A percentile compares a stretch with the other conserved stretches of the same genome.
These are phyloP conservation scores for Gephyroberyx darwinii DNA, from an alignment of 2,797 vertebrate species.

Conservation along the genomic window DNA sequence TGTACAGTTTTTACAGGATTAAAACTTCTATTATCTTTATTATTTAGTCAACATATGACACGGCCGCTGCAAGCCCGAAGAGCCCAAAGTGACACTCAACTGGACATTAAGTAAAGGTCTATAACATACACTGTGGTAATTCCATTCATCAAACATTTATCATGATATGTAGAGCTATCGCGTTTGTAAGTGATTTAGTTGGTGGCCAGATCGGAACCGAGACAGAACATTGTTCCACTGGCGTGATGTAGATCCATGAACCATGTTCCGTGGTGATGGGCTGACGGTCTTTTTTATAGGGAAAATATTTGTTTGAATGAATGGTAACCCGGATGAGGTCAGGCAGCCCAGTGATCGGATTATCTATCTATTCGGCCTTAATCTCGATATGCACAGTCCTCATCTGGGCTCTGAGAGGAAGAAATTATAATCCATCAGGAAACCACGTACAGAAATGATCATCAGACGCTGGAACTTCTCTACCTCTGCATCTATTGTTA, in stretches of 20 bases:
- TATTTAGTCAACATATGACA: too few relatives aligned
- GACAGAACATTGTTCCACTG: too few relatives aligned
- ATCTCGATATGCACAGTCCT: conserved; percentile 75
- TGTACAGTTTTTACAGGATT: too few relatives aligned
- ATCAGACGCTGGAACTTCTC: background rate
- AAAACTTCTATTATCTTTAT: too few relatives aligned
- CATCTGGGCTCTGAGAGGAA: conserved; percentile 60
- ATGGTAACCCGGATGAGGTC: conserved; percentile 39
- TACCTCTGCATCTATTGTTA: conserved; percentile 1
- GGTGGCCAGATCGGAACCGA: too few relatives aligned
- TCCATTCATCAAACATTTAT: too few relatives aligned
- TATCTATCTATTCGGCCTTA: conserved; percentile 79
- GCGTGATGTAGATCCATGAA: background rate
- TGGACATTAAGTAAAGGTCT: too few relatives aligned
- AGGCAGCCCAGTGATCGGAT: conserved; percentile 68
- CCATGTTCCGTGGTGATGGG: background rate
- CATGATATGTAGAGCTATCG: too few relatives aligned
- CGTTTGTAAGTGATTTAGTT: too few relatives aligned
- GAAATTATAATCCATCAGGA: conserved; percentile 69
- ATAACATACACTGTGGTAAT: too few relatives aligned
- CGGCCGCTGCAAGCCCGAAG: too few relatives aligned
- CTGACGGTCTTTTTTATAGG: conserved; percentile 21
- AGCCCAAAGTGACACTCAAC: too few relatives aligned
- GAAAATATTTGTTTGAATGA: conserved; percentile 52
- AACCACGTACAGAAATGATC: conserved; percentile 41